Evolutionary conservation across 1,140 invertebrate genomes (phyloP), one percentile per base, ranked within the genome.

Genomic region (Drosophila quadrilineata): DNA sequence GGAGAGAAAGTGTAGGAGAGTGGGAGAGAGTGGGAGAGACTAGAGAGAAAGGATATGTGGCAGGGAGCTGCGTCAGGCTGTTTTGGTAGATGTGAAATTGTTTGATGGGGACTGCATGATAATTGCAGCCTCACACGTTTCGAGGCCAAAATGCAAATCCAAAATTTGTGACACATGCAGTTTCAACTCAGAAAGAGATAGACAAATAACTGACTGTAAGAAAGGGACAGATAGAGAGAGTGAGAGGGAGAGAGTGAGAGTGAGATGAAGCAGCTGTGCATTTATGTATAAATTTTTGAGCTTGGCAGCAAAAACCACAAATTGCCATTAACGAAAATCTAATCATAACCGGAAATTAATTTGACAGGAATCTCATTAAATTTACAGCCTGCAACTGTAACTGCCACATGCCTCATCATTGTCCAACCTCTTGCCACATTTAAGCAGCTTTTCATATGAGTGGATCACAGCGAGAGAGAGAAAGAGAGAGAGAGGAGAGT

Each of bases 271-370:
- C 26, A 19, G 8, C 28, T 56, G 14, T 50, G 46, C 21, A 71
- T 31, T 49, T 8, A 12, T 6, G 8, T 43, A 43, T 14, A 43
- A 10, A 8, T 50, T 68, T 82, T 73, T 77, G 70, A 73, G 56
- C 49, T 36, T 71, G 79, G 38, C 69, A 57, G 60, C 71, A 75
- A 79, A 88, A 88, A 88, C 87, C 87, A 68, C 87, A 89, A 89
- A 89, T 89, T 89, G 87, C 87, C 76, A 88, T 89, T 88, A 88
- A 86, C 87, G 87, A 87, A 89, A 89, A 89, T 88, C 87, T 89
- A 89, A 89, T 89, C 87, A 89, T 89, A 88, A 88, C 87, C 87
- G 87, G 87, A 89, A 89, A 89, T 89, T 89, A 89, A 89, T 89
- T 89, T 89, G 87, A 88, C 87, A 88, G 87, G 85, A 89, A 87